phyloP scores from a whole-genome alignment of 2,888 invertebrate species.

The Chrysolina haemoptera region DNA sequence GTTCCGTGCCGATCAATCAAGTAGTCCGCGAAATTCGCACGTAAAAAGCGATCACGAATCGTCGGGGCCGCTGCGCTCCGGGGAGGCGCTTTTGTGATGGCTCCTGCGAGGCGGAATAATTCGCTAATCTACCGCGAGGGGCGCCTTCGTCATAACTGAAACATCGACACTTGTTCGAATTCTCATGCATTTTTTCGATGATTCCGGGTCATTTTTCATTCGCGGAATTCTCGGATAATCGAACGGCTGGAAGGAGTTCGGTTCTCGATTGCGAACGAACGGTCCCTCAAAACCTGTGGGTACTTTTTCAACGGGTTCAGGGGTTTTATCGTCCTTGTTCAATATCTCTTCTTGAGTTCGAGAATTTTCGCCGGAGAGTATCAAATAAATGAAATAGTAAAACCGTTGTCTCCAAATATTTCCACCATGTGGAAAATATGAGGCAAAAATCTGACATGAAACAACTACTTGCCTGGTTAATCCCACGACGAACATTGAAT shows the following conservation, averaged over 20 bases:
- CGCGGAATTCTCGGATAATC: background rate
- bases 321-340: no score
- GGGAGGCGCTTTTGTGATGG: constrained; percentile 62
- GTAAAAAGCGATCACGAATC: background rate
- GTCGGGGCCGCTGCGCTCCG: constrained; percentile 32
- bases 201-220: constrained; percentile 46
- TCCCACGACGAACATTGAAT: no score
- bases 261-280: no score
- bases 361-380: no score
- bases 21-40: constrained; percentile 45
- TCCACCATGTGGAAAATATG: no score
- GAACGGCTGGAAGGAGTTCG: background rate
- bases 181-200: constrained; percentile 62
- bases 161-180: constrained; percentile 64
- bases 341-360: no score
- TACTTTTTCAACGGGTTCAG: no score
- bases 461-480: no score
- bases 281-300: no score
- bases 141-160: constrained; percentile 61
- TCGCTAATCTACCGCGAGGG: constrained; percentile 66
- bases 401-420: no score
- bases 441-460: no score
- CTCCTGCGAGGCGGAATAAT: constrained; percentile 67
- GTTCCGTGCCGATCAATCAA: constrained; percentile 64
- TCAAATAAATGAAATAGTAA: no score